Evolutionary conservation across 2,797 vertebrate genomes (phyloP).

Genomic region (Falco rusticolus): DNA sequence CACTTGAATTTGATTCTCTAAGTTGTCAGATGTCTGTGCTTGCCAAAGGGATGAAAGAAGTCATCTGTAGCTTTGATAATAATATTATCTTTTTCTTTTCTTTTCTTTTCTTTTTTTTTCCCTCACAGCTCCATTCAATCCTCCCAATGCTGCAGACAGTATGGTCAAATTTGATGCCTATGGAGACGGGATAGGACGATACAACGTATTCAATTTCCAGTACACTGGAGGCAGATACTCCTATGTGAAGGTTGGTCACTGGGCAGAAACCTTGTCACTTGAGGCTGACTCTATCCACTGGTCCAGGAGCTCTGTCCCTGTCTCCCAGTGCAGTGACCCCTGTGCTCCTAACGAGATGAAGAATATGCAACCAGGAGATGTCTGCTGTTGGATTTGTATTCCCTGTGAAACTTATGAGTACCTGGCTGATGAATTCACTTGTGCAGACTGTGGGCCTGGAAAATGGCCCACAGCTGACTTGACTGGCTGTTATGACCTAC

Average conservation of each 20-base stretch:
- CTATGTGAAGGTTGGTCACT: constrained; percentile 94
- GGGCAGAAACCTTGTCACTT: constrained; percentile 92
- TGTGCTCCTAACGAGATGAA: constrained; percentile 98
- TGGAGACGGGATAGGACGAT: constrained; percentile 93
- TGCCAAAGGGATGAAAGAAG: neutral
- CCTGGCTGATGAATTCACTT: constrained; percentile 94
- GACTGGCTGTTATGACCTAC: constrained; percentile 91
- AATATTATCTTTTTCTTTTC: neutral
- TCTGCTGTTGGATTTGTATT: constrained; percentile 99
- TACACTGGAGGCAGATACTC: constrained; percentile 82
- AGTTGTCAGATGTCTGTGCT: neutral
- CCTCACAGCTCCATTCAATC: constrained; percentile 88
- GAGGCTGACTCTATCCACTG: constrained; percentile 90
- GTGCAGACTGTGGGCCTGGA: constrained; percentile 90
- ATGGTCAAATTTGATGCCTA: constrained; percentile 94
- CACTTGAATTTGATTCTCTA: neutral
- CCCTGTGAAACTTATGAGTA: constrained; percentile 95
- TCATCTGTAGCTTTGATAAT: neutral
- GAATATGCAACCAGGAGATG: constrained; percentile 98
- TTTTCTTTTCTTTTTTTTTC: neutral
- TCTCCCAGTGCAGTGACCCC: constrained; percentile 96
- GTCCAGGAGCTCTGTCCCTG: constrained; percentile 86
- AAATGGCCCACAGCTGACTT: constrained; percentile 94
- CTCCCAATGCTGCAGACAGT: constrained; percentile 85
- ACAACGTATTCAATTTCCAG: constrained; percentile 99